These are phyloP conservation scores for Trichechus manatus DNA, from an alignment of 2,113 vertebrate species.

Conservation along the genomic window DNA sequence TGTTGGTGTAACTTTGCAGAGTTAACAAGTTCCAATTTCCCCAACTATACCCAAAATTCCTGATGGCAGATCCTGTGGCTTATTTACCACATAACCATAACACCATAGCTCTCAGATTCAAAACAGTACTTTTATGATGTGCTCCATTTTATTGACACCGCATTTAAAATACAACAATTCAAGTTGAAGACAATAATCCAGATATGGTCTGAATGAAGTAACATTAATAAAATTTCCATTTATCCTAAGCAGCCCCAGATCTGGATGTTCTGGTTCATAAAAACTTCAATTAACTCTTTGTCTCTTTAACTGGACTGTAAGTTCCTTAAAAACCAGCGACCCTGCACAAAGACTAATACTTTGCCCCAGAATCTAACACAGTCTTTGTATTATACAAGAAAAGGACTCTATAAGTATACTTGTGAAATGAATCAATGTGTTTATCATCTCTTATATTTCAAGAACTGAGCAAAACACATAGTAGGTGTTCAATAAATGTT, in stretches of 20 bases:
- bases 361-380: too few relatives aligned
- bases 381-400: too few relatives aligned
- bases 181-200: not conserved
- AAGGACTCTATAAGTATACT: too few relatives aligned
- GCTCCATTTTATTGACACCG: not conserved
- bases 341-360: too few relatives aligned
- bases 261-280: too few relatives aligned
- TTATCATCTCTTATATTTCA: too few relatives aligned
- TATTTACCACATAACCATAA: not conserved
- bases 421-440: too few relatives aligned
- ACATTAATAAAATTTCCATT: not conserved
- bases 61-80: not conserved
- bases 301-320: too few relatives aligned
- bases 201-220: not conserved
- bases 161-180: not conserved
- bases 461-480: too few relatives aligned
- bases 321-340: too few relatives aligned
- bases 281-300: too few relatives aligned
- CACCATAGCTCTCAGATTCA: not conserved
- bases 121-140: not conserved
- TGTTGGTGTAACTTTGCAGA: not conserved
- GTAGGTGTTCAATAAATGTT: too few relatives aligned
- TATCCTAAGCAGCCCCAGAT: not conserved
- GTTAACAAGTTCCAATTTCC: not conserved
- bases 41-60: not conserved